Base-by-base conservation (phyloP, 2,888 invertebrate genomes). In the Atethmia centrago region DNA sequence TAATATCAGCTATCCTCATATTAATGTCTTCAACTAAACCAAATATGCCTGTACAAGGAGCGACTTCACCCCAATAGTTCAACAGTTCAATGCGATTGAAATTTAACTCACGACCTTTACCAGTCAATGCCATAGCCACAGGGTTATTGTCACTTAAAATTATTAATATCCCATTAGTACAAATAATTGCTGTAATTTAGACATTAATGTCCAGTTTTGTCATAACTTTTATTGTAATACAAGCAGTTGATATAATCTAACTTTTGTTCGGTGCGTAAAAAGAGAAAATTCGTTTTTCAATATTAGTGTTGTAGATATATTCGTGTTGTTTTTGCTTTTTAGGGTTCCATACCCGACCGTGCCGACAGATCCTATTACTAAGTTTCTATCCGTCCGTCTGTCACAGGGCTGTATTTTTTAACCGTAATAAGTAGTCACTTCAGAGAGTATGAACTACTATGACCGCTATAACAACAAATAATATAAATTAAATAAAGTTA, bases 21-120 rank as follows among this genome's bases (percentile, higher is more conserved):
- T 42, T 53, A 63, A 53, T 63, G 9, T 31, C 36, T 4, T 47
- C 3, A 28, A 28, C 42, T 71, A 58, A 73, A 62, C 47, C 45
- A 51, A 51, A 51, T 69, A 69, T 53, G 56, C 31, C 53, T 67
- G 8, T 40, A 55, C 45, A 40, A 55, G 49, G 79, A 47, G 19
- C 65, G 56, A 42, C 31, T 82, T 77, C 53, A 82, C 71, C 36
- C 55, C 31, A 36, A 70, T 64, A 69, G 63, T 82, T 81, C 31
- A 36, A 70, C 61, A 69, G 63, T 82, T 81, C 83, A 83, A 68
- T 56, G 45, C 69, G 19, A 76, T 82, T 75, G 61, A 62, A 65
- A 80, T 62, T 81, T 62, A 82, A 80, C 84, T 59, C 49, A 59
- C 76, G 68, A 84, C 84, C 81, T 82, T 79, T 59, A 7, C n/a